Evolutionary conservation across 2,888 invertebrate species (phyloP), one percentile per base, ranked within the genome.

Genomic region (Rotaria sp.): DNA sequence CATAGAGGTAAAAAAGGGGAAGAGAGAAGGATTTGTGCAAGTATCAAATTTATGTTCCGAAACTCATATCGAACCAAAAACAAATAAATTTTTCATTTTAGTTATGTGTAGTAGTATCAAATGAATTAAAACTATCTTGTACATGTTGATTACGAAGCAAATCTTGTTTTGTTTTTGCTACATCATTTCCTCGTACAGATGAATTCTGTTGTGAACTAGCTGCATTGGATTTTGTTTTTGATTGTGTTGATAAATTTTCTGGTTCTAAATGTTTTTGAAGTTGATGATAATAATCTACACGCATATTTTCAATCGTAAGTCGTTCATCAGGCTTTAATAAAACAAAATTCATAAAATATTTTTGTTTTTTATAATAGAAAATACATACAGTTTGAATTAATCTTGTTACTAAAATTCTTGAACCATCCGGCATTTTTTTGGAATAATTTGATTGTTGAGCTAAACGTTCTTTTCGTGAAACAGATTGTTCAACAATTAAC

Each of bases 401-500:
- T n/a, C 80, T 18, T 26, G 45, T 45, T 1, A 80, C n/a, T 45
- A 80, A n/a, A 45, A 80, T n/a, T n/a, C 45, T 38, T 26, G 45
- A 24, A 26, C 95, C 96, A 95, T 90, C 89, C 3, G 87, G 87
- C 84, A 89, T 96, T 0, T 96, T 95, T 90, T 97, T 96, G 55
- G 96, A 96, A 91, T 99, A 99, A 67, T 94, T 94, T 92, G 95
- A 93, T 88, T 97, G 93, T 89, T 96, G 95, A 90, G 94, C 94
- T 80, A 95, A 92, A 50, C 98, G 92, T 90, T 96, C 95, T 21
- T 94, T 93, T 0, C 97, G 97, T 86, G 95, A 94, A 0, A 97
- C 96, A 26, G 97, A 96, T 91, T 98, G 93, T 91, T 99, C 98
- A 45, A 98, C 96, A 59, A 98, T 97, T 88, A 98, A 92, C 57